Evolutionary conservation across 2,113 vertebrate species (phyloP), one percentile per base, ranked within the genome.

Genomic region (Cavia aperea): DNA sequence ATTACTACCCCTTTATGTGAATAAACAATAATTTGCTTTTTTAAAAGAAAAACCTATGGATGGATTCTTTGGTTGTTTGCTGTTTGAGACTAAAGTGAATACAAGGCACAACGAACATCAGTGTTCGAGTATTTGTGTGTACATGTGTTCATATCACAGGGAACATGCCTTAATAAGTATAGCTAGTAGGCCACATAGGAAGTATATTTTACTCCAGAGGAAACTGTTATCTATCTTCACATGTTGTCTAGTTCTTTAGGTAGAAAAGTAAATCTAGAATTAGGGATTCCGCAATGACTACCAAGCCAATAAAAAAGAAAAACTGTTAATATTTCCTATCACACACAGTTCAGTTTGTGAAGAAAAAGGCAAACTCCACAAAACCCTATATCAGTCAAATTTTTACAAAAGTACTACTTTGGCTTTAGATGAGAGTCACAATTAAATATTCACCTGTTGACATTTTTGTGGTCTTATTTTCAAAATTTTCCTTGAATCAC

Each of bases 401-500:
- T 73, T 66, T 85, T 29, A 49, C 43, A 49, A 77, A 49, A 62
- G 5, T 1, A 89, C 51, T 46, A 29, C 33, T 43, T 33, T n/a
- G 21, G 7, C 26, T 46, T 31, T 54, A 77, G n/a, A 85, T 60
- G 31, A 39, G 14, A 23, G 29, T 29, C 54, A 86, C 24, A 81
- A 68, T 75, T 81, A 88, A 66, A 95, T 73, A 89, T 86, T 92
- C 8, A 54, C 60, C 29, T 91, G 24, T n/a, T 82, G 24, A 26
- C 26, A 26, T 16, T 65, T 65, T 36, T 79, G 39, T 56, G 29
- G 4, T 86, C 79, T 66, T 10, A 7, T 51, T 88, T 92, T 62
- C 70, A 94, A 78, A 78, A 51, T 49, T 70, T n/a, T 9, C n/a
- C 56, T 54, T 68, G 19, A 78, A 39, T 86, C 1, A 60, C 13